These are phyloP conservation scores for Nysson spinosus DNA, from an alignment of 2,888 invertebrate genomes.

Conservation along the genomic window DNA sequence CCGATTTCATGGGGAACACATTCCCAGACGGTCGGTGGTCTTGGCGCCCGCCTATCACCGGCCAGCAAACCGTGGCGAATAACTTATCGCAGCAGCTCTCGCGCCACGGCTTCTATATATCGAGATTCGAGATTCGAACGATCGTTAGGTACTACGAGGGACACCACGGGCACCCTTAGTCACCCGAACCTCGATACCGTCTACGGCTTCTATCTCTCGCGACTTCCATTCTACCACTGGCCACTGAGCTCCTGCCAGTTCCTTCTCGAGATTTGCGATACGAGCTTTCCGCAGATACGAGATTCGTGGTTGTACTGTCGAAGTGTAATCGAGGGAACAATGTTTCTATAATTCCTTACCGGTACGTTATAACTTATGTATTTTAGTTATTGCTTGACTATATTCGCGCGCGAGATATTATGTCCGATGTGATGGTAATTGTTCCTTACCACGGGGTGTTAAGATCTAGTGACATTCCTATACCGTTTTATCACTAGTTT, in stretches of 20 bases:
- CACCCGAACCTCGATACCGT: conserved; percentile 50
- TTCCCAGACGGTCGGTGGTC: conserved; percentile 72
- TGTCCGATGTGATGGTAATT: no score
- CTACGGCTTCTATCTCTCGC: conserved; percentile 49
- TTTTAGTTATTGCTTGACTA: no score
- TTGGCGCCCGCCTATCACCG: conserved; percentile 70
- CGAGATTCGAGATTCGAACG: conserved; percentile 42
- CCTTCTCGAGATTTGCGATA: conserved; percentile 55
- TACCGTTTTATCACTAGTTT: no score
- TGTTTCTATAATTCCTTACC: no score
- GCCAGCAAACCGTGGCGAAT: conserved; percentile 62
- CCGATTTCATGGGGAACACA: conserved; percentile 65
- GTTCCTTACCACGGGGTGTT: no score
- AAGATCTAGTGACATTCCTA: no score
- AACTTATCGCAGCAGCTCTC: conserved; percentile 60
- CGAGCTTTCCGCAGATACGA: conserved; percentile 28
- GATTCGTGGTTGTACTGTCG: no score
- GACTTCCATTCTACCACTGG: conserved; percentile 35
- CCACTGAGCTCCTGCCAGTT: conserved; percentile 31
- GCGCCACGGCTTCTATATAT: conserved; percentile 12
- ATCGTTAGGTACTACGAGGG: conserved; percentile 39
- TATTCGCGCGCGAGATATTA: no score
- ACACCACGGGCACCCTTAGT: conserved; percentile 47
- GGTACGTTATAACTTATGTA: no score
- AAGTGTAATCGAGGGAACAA: no score